Evolutionary conservation across 2,797 vertebrate species (phyloP).

Genomic region (Myotis findleyi): DNA sequence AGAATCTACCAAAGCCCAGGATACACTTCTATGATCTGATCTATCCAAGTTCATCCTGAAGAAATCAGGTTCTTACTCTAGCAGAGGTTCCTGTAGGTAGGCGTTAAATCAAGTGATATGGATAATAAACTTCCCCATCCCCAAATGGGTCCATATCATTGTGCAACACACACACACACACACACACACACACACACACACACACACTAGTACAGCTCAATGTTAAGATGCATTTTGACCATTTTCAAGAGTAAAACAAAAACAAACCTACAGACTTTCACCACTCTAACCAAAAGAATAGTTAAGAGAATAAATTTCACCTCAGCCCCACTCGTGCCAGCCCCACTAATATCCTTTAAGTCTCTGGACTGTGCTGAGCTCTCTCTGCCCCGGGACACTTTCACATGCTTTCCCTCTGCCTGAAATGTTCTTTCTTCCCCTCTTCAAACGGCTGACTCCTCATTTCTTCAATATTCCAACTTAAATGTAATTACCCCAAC

Average conservation of each 20-base stretch:
- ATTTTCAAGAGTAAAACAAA: not conserved
- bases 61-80: not conserved
- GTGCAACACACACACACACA: not conserved
- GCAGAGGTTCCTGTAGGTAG: not conserved
- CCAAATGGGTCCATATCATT: not conserved
- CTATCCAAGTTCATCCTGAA: not conserved
- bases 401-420: not conserved
- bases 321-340: not conserved
- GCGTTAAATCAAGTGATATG: not conserved
- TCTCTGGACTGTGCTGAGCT: not conserved
- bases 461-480: conserved; percentile 7
- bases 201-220: not conserved
- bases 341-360: not conserved
- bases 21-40: not conserved
- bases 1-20: not conserved
- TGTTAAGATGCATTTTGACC: not conserved
- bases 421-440: not conserved
- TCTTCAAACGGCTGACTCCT: not conserved
- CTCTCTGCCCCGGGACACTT: not conserved
- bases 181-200: not conserved
- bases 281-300: not conserved
- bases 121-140: not conserved
- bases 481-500: not conserved
- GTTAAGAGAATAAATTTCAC: not conserved
- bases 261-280: not conserved